Base-by-base conservation (phyloP, 2,113 vertebrate genomes). In the Limnothrissa miodon region DNA sequence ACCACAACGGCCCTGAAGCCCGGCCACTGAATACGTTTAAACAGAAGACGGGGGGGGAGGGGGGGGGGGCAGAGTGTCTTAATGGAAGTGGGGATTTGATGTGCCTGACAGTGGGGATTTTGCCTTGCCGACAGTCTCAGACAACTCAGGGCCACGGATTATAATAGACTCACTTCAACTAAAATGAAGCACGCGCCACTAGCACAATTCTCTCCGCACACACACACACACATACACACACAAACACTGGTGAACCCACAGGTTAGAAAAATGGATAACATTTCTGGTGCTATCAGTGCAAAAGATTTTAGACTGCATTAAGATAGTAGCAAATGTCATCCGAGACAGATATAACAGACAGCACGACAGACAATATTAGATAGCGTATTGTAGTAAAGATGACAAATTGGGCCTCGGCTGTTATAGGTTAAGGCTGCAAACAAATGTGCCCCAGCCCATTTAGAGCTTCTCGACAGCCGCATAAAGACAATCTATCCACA, bases 21-120 rank as follows among this genome's bases (percentile, higher is more conserved):
- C 53, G 44, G 56, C 33, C 82, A 80, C 45, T 86, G 80, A 85
- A 87, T 82, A 45, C 82, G 56, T 79, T 78, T 21, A 66, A 66
- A 66, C 59, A 66, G 59, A 3, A 66, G 59, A 13, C 1, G 15
- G 29, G 25, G 56, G 25, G 21, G 25, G 56, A 21, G 56, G 25
- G 19, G 21, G 19, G 21, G 19, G 21, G 21, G 21, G 21, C 5
- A 59, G 23, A 59, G 23, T 8, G 19, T 29, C 59, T 33, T 66
- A 66, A 66, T 66, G 59, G 29, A 33, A 66, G 59, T 66, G 59
- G 59, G 59, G 59, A 66, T 66, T 66, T 66, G 59, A 29, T 66
- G 59, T 66, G 25, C 1, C 25, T 66, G 59, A 66, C 29, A 25
- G 59, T n/a, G 59, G n/a, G 25, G 59, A 33, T 25, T 66, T 66